These are phyloP conservation scores for Drosophila pandora DNA, from an alignment of 1,140 invertebrate species.

Conservation along the genomic window DNA sequence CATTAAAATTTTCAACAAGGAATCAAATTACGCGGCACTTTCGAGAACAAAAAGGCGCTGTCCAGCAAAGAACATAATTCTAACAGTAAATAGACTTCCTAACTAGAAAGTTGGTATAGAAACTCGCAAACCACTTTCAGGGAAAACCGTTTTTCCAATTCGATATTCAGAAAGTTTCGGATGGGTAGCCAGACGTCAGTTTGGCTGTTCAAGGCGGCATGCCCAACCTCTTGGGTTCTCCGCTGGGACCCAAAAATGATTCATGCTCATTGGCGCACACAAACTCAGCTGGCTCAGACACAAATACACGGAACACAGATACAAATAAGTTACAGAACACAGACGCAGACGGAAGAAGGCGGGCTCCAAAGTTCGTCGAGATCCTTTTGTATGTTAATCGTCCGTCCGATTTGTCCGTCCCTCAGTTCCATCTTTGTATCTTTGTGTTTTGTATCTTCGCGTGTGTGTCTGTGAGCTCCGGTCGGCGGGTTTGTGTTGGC, in stretches of 20 bases:
- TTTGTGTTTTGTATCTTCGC: slow-evolving; percentile 21
- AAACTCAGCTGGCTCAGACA: slow-evolving; percentile 32
- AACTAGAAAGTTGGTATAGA: background rate
- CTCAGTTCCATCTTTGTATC: slow-evolving; percentile 49
- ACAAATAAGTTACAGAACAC: slow-evolving; percentile 24
- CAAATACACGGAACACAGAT: slow-evolving; percentile 1
- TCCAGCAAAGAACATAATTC: background rate
- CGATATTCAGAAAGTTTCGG: too few species aligned
- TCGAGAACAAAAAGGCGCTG: slow-evolving; percentile 36
- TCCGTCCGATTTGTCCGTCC: slow-evolving; percentile 8
- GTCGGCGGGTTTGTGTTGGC: slow-evolving; percentile 21
- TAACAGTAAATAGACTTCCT: background rate
- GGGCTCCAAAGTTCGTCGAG: slow-evolving; percentile 70
- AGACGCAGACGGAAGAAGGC: slow-evolving; percentile 53
- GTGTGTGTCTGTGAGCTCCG: slow-evolving; percentile 32
- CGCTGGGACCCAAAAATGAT: slow-evolving; percentile 34
- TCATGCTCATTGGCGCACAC: slow-evolving; percentile 76
- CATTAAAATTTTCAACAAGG: slow-evolving; percentile 2
- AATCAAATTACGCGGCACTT: slow-evolving; percentile 62
- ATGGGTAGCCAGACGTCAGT: slow-evolving; percentile 39
- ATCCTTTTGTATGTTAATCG: slow-evolving; percentile 82
- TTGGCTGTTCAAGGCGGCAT: slow-evolving; percentile 53
- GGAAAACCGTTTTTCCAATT: background rate
- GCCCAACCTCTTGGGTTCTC: slow-evolving; percentile 32
- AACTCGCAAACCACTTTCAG: background rate